A percentile compares a stretch with the other conserved stretches of the same genome.
Evolutionary conservation across 2,113 vertebrate genomes (phyloP).

Genomic region (Spermophilus dauricus): DNA sequence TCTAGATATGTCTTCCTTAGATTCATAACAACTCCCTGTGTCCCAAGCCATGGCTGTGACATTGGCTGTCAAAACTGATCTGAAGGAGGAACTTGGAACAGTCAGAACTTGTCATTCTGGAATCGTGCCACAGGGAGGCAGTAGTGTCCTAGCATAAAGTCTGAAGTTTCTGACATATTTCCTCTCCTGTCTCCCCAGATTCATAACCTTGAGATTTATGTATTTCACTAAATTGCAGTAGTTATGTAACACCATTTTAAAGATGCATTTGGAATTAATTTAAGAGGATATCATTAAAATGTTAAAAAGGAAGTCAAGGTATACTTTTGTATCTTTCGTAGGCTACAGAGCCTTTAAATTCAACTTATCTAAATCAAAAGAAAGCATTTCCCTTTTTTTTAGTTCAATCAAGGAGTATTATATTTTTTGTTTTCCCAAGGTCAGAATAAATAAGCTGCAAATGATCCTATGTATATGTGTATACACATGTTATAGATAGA

Average conservation of each 20-base stretch:
- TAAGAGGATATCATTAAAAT: conserved; percentile 2
- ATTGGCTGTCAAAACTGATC: background rate
- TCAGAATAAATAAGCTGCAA: background rate
- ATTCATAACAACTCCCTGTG: background rate
- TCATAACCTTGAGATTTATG: background rate
- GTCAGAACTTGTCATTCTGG: background rate
- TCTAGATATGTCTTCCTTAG: background rate
- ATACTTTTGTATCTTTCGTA: conserved; percentile 21
- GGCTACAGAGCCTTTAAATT: background rate
- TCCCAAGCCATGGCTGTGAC: background rate
- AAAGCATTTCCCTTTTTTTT: background rate
- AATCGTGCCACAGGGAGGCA: background rate
- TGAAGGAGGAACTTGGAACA: background rate
- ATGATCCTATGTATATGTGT: background rate
- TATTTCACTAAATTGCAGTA: background rate
- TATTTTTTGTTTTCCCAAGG: background rate
- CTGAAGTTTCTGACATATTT: background rate
- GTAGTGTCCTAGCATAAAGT: background rate
- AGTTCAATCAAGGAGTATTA: background rate
- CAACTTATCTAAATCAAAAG: background rate
- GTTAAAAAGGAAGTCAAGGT: background rate
- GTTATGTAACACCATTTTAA: background rate
- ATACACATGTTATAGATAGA: background rate
- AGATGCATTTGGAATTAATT: background rate
- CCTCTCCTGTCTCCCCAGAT: background rate